Evolutionary conservation across 2,113 vertebrate species (phyloP), one percentile per base, ranked within the genome.

Genomic region (Chamaetylas fuelleborni): DNA sequence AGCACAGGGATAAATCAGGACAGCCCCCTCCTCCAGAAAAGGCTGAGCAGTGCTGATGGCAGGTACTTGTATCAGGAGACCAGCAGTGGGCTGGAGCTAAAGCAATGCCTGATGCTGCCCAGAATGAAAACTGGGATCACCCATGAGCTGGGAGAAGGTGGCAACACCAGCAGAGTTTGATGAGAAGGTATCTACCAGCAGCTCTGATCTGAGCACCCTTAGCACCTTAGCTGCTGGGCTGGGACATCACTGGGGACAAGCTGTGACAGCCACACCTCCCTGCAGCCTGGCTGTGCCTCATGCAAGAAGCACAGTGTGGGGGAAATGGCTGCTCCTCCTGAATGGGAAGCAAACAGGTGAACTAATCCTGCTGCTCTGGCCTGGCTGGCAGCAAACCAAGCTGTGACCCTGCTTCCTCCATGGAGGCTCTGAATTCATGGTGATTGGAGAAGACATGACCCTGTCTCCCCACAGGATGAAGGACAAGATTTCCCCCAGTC

Each of bases 341-440:
- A n/a, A 22, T 0, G 1, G 36, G 72, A 56, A 82, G 47, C 50
- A 73, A 79, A 25, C 6, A n/a, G 53, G 26, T 20, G 40, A 72
- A 47, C 33, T 38, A 25, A 18, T 12, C 6, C 1, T 51, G 47
- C 50, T 84, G 74, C 50, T 36, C 36, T 19, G n/a, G 66, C 26
- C 51, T 73, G 38, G 58, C 81, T 84, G 43, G 1, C 80, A 65
- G 86, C 69, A 91, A 65, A 74, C 11, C 16, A 19, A 14, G 71
- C 82, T 3, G 48, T 1, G 1, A 56, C 69, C 53, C 76, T 8
- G 1, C 29, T 77, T 11, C 34, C 58, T 65, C 73, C 53, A 22
- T 0, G 0, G 0, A 2, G 45, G 43, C 15, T 3, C 29, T 36
- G 58, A 45, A 47, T 36, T 13, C 1, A 1, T 13, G 69, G 40